Percentiles rank a stretch among this genome's conserved stretches.
These are phyloP conservation scores for Lepus oiostolus DNA, from an alignment of 2,797 vertebrate species.

Conservation along the genomic window DNA sequence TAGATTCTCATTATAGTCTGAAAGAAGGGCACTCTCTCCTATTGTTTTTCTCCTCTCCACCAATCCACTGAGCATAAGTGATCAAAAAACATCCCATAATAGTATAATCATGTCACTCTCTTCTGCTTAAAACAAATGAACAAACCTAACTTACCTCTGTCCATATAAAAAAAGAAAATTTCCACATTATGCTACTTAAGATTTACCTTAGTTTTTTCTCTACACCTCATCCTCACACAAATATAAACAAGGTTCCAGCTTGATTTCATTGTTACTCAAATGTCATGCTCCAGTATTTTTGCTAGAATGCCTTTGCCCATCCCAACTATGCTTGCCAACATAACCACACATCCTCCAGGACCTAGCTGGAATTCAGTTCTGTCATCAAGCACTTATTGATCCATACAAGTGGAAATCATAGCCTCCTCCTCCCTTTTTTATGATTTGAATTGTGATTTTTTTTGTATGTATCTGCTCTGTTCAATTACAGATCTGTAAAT, in stretches of 20 bases:
- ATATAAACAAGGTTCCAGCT: neutral
- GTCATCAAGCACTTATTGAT: neutral
- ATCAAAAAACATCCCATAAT: neutral
- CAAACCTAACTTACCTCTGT: neutral
- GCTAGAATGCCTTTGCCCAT: neutral
- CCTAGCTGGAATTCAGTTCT: neutral
- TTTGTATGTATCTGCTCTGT: neutral
- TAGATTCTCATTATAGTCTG: neutral
- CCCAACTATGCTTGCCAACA: neutral
- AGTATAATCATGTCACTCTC: neutral
- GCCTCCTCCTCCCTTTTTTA: neutral
- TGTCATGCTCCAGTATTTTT: neutral
- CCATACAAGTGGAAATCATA: neutral
- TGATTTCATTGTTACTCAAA: constrained; percentile 1
- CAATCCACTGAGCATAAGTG: neutral
- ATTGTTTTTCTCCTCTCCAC: neutral
- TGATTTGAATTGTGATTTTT: neutral
- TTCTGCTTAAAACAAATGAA: constrained; percentile 51
- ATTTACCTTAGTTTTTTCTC: constrained; percentile 22
- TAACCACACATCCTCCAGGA: neutral
- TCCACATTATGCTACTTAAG: neutral
- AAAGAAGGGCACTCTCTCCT: neutral
- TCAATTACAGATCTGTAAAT: neutral
- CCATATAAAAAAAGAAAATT: neutral
- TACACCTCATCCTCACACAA: neutral